These are phyloP conservation scores for Turdus rufiventris DNA, from an alignment of 2,113 vertebrate species.

Conservation along the genomic window DNA sequence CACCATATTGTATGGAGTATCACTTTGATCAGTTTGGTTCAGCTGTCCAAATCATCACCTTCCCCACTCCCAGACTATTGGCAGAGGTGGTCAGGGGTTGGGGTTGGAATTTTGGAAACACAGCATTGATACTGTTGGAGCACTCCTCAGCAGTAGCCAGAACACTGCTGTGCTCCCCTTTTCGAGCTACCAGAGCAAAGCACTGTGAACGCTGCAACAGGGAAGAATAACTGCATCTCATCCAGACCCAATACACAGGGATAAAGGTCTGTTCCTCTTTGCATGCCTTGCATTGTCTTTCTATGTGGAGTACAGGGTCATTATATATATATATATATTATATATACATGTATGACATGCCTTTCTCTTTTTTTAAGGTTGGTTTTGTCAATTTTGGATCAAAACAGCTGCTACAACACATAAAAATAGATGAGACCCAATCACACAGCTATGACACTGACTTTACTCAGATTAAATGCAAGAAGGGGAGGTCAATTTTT, in stretches of 20 bases:
- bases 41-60: neutral
- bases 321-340: too few relatives aligned
- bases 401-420: neutral
- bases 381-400: neutral
- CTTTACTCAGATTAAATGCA: slow-evolving; percentile 18
- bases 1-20: neutral
- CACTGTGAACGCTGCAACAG: rapidly evolving
- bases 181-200: neutral
- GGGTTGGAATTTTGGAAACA: neutral
- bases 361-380: neutral
- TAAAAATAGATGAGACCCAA: slow-evolving; percentile 37
- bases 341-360: neutral
- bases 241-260: neutral
- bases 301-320: neutral
- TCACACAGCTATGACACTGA: slow-evolving; percentile 1
- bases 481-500: slow-evolving; percentile 29
- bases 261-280: neutral
- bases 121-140: neutral
- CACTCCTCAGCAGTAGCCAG: neutral
- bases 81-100: neutral
- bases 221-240: neutral
- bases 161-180: neutral
- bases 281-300: neutral
- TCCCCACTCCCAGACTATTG: neutral
- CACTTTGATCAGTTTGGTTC: neutral